Evolutionary conservation across 2,113 vertebrate species (phyloP).

Genomic region (Physeter macrocephalus): DNA sequence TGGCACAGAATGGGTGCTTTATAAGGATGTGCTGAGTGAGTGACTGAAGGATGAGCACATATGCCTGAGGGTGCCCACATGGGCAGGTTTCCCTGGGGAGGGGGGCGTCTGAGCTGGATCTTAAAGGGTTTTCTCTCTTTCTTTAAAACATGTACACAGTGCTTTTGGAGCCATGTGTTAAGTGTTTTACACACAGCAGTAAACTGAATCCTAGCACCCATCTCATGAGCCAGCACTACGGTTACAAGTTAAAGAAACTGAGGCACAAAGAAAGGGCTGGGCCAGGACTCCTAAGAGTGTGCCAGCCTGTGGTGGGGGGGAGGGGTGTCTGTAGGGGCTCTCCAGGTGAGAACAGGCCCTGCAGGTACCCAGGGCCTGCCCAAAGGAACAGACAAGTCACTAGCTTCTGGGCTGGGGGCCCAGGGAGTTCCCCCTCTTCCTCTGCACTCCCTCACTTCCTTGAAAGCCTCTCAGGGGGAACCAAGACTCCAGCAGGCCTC

Average conservation of each 20-base stretch:
- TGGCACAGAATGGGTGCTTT: background rate
- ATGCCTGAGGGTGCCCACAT: no score
- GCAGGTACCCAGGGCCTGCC: background rate
- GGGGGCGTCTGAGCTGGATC: background rate
- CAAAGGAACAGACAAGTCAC: background rate
- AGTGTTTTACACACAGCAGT: background rate
- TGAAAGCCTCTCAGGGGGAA: background rate
- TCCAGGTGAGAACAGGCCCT: background rate
- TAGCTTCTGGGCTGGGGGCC: background rate
- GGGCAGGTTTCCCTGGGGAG: background rate
- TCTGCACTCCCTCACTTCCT: background rate
- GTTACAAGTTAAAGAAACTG: background rate
- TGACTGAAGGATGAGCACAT: background rate
- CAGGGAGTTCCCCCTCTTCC: background rate
- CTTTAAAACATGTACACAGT: background rate
- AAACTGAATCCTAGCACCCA: background rate
- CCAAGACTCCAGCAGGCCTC: background rate
- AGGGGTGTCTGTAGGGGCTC: background rate
- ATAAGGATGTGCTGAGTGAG: background rate
- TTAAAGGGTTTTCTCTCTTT: background rate
- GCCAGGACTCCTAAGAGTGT: background rate
- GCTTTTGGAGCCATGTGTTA: background rate
- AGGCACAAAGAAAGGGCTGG: background rate
- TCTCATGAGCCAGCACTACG: background rate
- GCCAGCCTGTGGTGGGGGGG: fast-evolving